phyloP scores from a whole-genome alignment of 2,888 invertebrate genomes.

The Trichopria drosophilae region DNA sequence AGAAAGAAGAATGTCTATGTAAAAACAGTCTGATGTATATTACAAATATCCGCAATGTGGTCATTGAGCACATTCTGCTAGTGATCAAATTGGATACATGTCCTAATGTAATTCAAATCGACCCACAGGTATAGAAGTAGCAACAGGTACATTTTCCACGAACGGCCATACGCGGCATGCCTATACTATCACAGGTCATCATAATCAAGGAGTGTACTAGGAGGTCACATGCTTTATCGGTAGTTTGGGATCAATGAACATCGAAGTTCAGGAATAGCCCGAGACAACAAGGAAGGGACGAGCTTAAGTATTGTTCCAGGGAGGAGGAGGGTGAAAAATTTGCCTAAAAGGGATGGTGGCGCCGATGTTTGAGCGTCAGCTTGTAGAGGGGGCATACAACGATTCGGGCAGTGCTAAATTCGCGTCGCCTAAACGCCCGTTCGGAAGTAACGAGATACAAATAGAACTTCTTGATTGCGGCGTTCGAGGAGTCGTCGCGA shows the following conservation, averaged over 20 bases:
- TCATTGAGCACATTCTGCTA: too few relatives aligned
- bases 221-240: too few relatives aligned
- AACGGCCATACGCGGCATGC: too few relatives aligned
- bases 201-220: too few relatives aligned
- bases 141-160: neutral
- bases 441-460: constrained; percentile 54
- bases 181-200: too few relatives aligned
- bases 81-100: too few relatives aligned
- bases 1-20: too few relatives aligned
- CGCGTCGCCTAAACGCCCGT: constrained; percentile 40
- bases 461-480: constrained; percentile 50
- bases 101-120: neutral
- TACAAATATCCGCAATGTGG: too few relatives aligned
- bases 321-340: constrained; percentile 2
- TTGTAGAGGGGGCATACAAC: too few relatives aligned
- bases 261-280: constrained; percentile 32
- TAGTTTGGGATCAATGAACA: constrained; percentile 42
- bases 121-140: neutral
- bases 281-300: constrained; percentile 27
- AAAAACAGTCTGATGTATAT: too few relatives aligned
- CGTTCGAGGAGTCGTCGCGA: constrained; percentile 36
- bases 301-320: constrained; percentile 19
- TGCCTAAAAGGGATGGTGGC: constrained; percentile 25
- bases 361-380: constrained; percentile 20
- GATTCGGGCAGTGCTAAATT: too few relatives aligned